Evolutionary conservation across 2,113 vertebrate genomes (phyloP).

Genomic region (Syngnathoides biaculeatus): DNA sequence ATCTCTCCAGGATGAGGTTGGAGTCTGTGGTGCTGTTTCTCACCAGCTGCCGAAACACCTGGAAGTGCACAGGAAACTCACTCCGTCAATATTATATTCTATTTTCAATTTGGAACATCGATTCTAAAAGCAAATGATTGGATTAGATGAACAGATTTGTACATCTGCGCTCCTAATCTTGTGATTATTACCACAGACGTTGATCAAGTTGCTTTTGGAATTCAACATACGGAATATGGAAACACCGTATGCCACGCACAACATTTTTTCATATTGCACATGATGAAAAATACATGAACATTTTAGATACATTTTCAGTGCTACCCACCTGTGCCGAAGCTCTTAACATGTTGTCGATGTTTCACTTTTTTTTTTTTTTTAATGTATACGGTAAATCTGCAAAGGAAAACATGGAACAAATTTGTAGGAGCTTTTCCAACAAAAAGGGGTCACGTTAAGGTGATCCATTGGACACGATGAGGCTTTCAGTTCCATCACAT

Average conservation of each 20-base stretch:
- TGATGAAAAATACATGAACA: neutral
- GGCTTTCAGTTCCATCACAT: neutral
- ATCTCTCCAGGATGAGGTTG: slow-evolving; percentile 83
- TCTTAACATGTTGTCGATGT: slow-evolving; percentile 59
- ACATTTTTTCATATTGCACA: too few relatives aligned
- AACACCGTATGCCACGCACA: neutral
- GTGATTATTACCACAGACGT: too few relatives aligned
- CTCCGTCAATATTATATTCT: too few relatives aligned
- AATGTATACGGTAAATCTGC: neutral
- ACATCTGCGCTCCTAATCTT: too few relatives aligned
- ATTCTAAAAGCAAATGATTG: too few relatives aligned
- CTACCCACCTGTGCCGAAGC: slow-evolving; percentile 64
- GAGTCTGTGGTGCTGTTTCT: slow-evolving; percentile 73
- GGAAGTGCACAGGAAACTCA: neutral
- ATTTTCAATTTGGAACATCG: too few relatives aligned
- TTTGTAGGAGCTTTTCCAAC: too few relatives aligned
- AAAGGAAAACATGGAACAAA: neutral
- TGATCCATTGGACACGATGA: neutral
- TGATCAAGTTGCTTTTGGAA: too few relatives aligned
- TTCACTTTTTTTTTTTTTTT: neutral
- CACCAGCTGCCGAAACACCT: slow-evolving; percentile 82
- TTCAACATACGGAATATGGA: too few relatives aligned
- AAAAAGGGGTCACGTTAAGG: neutral
- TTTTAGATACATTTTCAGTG: fast-evolving
- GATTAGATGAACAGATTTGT: too few relatives aligned